Evolutionary conservation across 2,888 invertebrate species (phyloP), one percentile per base, ranked within the genome.

Genomic region (Drepanosiphum platanoidis): DNA sequence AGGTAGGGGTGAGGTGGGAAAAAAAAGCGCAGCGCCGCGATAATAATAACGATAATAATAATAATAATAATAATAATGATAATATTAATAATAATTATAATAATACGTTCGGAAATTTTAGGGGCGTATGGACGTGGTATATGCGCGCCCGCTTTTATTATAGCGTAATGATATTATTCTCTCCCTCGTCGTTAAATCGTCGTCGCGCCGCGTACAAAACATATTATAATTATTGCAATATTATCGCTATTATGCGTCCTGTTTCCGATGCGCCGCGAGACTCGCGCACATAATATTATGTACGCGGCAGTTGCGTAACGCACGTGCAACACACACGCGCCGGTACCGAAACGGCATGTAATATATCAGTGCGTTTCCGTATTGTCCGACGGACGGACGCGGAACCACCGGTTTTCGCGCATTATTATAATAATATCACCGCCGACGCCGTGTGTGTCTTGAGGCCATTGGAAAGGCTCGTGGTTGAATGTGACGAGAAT

Each of bases 401-500:
- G 5, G 30, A 72, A 46, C 72, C 27, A 18, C 30, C 39, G 30
- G 72, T 72, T 46, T 71, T 46, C 42, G 72, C 42, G 72, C 30
- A n/a, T 52, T 34, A 34, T 52, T 52, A 46, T 52, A 46, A 39
- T 42, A n/a, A n/a, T 61, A 61, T 11, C 58, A 42, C 27, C n/a
- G 11, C 3, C n/a, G 39, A 39, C 27, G 30, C 46, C 15, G 72
- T 75, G 13, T 22, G 74, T 75, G n/a, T 75, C 52, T 75, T 52
- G 74, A 34, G 74, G 74, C 74, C 52, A 74, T 52, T 74, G 74
- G 74, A 74, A 74, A 74, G 74, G 32, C 30, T 15, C 34, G 39
- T n/a, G n/a, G n/a, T n/a, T n/a, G n/a, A n/a, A n/a, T n/a, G n/a
- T n/a, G n/a, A n/a, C n/a, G n/a, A n/a, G n/a, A n/a, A n/a, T 72